Conservation (phyloP, 35 echinoderm and acorn worm genomes). For the Anneissia japonica region DNA sequence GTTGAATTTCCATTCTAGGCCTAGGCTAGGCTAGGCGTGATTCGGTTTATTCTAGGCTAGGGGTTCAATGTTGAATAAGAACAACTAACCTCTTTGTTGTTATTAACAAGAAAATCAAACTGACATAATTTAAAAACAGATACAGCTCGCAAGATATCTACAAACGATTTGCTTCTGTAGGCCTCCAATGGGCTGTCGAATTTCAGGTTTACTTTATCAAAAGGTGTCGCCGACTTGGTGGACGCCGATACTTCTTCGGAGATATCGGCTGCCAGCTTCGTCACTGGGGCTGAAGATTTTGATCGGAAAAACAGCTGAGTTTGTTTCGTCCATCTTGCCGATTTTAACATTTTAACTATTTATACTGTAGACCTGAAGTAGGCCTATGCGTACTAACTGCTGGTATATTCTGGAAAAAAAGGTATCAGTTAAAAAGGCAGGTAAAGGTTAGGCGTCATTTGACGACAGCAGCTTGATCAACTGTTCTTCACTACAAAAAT, state of each 20-base stretch:
- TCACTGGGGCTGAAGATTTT: not conserved
- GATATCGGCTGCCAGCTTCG: not conserved
- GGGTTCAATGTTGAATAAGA: too few relatives aligned
- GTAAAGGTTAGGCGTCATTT: too few relatives aligned
- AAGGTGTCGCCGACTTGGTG: not conserved
- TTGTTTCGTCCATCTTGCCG: not conserved
- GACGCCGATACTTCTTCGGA: not conserved
- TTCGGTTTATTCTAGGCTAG: too few relatives aligned
- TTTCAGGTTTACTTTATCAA: constrained; percentile 13
- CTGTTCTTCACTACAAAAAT: too few relatives aligned
- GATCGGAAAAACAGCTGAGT: not conserved
- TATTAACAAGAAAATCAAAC: constrained; percentile 67
- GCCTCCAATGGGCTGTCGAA: constrained; percentile 56
- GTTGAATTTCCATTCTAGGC: too few relatives aligned
- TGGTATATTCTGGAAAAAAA: too few relatives aligned
- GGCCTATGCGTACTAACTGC: too few relatives aligned
- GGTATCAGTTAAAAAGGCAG: too few relatives aligned
- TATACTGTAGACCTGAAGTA: too few relatives aligned
- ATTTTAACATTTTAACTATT: too few relatives aligned
- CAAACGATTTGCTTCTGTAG: constrained; percentile 66
- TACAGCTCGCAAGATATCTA: constrained; percentile 58
- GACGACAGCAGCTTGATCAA: too few relatives aligned
- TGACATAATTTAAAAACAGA: constrained; percentile 82
- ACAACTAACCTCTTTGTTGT: constrained; percentile 63
- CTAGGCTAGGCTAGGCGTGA: too few relatives aligned